phyloP scores from a whole-genome alignment of 2,888 invertebrate genomes.

The Homarus gammarus region DNA sequence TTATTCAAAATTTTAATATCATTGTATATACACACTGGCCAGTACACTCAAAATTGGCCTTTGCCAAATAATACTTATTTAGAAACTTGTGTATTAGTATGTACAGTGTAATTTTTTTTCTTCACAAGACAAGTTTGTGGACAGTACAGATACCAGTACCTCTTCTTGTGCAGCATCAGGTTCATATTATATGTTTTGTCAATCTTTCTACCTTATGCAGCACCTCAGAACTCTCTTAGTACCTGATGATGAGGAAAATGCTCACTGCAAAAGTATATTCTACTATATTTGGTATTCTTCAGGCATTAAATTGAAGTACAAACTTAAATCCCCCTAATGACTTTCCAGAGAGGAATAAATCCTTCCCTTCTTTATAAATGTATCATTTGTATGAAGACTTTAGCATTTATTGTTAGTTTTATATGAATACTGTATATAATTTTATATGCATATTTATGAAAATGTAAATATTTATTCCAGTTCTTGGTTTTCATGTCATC shows the following conservation, averaged over 20 bases:
- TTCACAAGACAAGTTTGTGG: background rate
- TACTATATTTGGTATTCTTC: slow-evolving; percentile 31
- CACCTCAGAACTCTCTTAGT: slow-evolving; percentile 21
- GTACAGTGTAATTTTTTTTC: background rate
- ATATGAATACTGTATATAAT: slow-evolving; percentile 65
- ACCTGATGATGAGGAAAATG: slow-evolving; percentile 31
- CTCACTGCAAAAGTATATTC: slow-evolving; percentile 22
- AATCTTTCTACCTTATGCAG: slow-evolving; percentile 29
- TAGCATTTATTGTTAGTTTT: slow-evolving; percentile 66
- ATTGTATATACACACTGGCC: slow-evolving; percentile 18
- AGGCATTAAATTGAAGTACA: slow-evolving; percentile 33
- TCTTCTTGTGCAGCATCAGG: slow-evolving; percentile 20
- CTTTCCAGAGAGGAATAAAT: background rate
- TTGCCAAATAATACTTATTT: slow-evolving; percentile 14
- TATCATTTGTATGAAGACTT: slow-evolving; percentile 53
- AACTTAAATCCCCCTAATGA: slow-evolving; percentile 7
- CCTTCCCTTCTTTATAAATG: slow-evolving; percentile 31
- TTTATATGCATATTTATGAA: slow-evolving; percentile 71
- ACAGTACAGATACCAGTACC: slow-evolving; percentile 7
- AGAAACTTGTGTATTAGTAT: background rate
- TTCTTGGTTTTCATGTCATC: slow-evolving; percentile 10
- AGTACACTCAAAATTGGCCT: slow-evolving; percentile 1
- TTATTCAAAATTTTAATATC: background rate
- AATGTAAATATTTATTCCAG: slow-evolving; percentile 66
- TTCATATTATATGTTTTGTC: slow-evolving; percentile 5